phyloP scores from a whole-genome alignment of 2,113 vertebrate genomes.

The Malaclemys terrapin region DNA sequence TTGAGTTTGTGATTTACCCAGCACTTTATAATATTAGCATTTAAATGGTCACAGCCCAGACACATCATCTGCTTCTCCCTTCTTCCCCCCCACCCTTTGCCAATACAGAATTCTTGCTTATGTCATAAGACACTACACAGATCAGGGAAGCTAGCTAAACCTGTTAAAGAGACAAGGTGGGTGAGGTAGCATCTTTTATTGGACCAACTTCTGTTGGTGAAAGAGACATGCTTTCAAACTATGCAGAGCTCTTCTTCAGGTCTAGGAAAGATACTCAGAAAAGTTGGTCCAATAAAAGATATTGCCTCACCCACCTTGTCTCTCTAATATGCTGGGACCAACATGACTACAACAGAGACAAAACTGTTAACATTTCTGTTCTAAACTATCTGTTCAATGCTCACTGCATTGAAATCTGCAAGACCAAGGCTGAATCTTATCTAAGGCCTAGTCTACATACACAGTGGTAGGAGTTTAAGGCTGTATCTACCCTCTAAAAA shows the following conservation, averaged over 20 bases:
- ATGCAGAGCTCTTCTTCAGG: background rate
- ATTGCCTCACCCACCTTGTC: background rate
- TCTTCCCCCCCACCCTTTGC: background rate
- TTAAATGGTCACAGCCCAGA: background rate
- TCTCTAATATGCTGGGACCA: background rate
- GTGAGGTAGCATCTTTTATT: background rate
- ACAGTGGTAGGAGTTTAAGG: rapidly evolving
- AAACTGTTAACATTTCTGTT: background rate
- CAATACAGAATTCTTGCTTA: background rate
- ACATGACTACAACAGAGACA: background rate
- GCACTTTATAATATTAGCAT: background rate
- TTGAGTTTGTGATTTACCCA: background rate
- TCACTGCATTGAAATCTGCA: background rate
- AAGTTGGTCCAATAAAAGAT: background rate
- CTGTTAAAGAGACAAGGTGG: background rate
- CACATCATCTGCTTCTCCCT: background rate
- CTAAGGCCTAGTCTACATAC: background rate
- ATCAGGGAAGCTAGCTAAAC: background rate
- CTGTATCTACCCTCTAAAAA: background rate
- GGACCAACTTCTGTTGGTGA: background rate
- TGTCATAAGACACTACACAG: background rate
- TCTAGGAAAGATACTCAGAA: background rate
- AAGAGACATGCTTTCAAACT: background rate
- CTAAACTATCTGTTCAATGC: background rate
- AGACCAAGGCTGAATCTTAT: background rate